phyloP scores from a whole-genome alignment of 2,888 invertebrate genomes.

The Perithous albicinctus region DNA sequence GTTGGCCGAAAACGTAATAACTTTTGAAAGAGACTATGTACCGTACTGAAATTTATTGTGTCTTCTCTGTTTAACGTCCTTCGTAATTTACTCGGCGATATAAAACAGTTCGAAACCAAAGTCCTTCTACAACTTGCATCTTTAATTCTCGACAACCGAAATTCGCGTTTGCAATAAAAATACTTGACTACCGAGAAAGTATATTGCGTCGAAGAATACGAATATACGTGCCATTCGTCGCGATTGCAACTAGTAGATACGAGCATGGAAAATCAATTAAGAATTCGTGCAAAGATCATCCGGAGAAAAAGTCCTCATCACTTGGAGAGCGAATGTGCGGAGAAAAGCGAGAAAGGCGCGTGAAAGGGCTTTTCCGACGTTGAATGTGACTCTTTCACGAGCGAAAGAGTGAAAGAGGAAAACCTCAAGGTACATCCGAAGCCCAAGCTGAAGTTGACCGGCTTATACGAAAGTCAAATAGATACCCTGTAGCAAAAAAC shows the following conservation, averaged over 20 bases:
- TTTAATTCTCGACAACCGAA: too few species aligned
- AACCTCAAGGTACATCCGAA: background rate
- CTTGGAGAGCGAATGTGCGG: constrained; percentile 8
- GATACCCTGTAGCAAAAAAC: background rate
- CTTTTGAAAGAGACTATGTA: too few species aligned
- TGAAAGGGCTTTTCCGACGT: constrained; percentile 15
- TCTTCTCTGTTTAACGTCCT: too few species aligned
- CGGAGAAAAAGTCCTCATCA: constrained; percentile 1
- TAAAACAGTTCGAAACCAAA: too few species aligned
- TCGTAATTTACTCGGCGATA: too few species aligned
- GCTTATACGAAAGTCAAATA: constrained; percentile 19
- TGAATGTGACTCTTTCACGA: constrained; percentile 24
- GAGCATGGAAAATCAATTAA: constrained; percentile 47
- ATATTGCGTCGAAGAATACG: background rate
- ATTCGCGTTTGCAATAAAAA: background rate
- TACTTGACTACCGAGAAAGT: background rate
- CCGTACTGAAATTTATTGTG: too few species aligned
- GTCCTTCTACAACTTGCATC: too few species aligned
- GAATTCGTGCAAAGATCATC: background rate
- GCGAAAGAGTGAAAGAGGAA: constrained; percentile 8
- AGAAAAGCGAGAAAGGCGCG: background rate
- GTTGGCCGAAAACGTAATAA: too few species aligned
- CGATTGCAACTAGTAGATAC: too few species aligned
- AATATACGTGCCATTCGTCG: too few species aligned
- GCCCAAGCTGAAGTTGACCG: constrained; percentile 42